phyloP scores from a whole-genome alignment of 2,797 vertebrate genomes.

The Liasis olivaceus region DNA sequence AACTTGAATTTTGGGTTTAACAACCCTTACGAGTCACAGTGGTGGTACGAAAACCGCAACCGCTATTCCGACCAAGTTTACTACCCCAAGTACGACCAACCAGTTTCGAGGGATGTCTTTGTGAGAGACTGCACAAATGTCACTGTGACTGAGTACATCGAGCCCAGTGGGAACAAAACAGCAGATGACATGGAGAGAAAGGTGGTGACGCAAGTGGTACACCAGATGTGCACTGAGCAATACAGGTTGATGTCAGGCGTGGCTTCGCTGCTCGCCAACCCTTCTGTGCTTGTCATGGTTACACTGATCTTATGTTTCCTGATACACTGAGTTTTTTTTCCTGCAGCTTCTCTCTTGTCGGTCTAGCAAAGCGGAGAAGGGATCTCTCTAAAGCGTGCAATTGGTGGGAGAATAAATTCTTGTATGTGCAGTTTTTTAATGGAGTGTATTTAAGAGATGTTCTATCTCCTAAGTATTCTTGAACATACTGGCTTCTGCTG shows the following conservation, averaged over 20 bases:
- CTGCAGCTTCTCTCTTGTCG: background rate
- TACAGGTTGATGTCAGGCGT: slow-evolving; percentile 45
- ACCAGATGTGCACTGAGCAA: slow-evolving; percentile 69
- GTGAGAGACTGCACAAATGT: slow-evolving; percentile 70
- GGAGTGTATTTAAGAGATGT: background rate
- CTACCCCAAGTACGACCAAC: slow-evolving; percentile 49
- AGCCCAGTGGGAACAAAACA: slow-evolving; percentile 65
- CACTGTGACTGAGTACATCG: slow-evolving; percentile 65
- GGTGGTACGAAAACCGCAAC: slow-evolving; percentile 66
- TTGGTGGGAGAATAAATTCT: background rate
- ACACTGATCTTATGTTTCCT: slow-evolving; percentile 65
- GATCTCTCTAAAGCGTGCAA: background rate
- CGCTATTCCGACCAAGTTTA: slow-evolving; percentile 70
- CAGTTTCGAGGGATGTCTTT: slow-evolving; percentile 60
- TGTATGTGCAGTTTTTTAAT: background rate
- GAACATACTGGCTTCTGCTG: background rate
- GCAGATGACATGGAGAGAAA: slow-evolving; percentile 59
- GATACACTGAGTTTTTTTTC: background rate
- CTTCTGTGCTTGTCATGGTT: slow-evolving; percentile 48
- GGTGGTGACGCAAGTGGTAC: slow-evolving; percentile 66
- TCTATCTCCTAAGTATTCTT: slow-evolving; percentile 3
- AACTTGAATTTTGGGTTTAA: slow-evolving; percentile 60
- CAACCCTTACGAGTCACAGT: slow-evolving; percentile 60
- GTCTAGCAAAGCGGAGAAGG: background rate
- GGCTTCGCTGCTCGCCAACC: slow-evolving; percentile 50